Evolutionary conservation across 2,113 vertebrate genomes (phyloP).

Genomic region (Chaenocephalus aceratus): DNA sequence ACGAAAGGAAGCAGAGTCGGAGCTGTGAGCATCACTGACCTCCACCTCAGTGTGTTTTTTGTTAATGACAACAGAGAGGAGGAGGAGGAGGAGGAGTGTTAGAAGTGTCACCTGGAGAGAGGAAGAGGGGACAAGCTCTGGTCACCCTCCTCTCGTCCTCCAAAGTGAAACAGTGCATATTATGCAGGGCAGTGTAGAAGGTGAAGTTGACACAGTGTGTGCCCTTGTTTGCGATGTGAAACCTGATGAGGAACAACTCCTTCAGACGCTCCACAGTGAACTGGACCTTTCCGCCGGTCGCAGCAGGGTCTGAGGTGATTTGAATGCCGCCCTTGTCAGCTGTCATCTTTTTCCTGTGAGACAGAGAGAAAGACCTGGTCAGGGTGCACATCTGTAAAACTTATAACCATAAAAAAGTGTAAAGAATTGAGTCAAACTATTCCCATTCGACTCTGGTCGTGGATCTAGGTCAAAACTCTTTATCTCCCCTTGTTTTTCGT

Average conservation of each 20-base stretch:
- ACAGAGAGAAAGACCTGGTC: neutral
- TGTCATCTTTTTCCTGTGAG: constrained; percentile 79
- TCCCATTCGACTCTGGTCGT: too few species aligned
- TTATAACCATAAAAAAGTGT: neutral
- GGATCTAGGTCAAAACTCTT: neutral
- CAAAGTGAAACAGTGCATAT: constrained; percentile 76
- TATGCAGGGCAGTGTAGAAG: constrained; percentile 73
- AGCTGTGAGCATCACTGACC: neutral
- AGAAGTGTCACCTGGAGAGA: constrained; percentile 85
- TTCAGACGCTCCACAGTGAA: constrained; percentile 65
- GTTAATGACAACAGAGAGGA: neutral
- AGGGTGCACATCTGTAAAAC: neutral
- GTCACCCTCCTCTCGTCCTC: constrained; percentile 72
- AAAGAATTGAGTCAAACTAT: neutral
- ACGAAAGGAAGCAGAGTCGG: neutral
- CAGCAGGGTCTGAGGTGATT: constrained; percentile 76
- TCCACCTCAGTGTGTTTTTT: neutral
- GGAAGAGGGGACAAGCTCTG: constrained; percentile 68
- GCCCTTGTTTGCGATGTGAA: constrained; percentile 84
- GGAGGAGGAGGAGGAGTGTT: too few species aligned
- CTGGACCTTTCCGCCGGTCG: constrained; percentile 78
- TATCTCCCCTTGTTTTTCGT: neutral
- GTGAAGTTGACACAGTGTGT: constrained; percentile 76
- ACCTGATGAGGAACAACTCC: constrained; percentile 48
- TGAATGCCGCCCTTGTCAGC: constrained; percentile 85